Evolutionary conservation across 2,888 invertebrate genomes (phyloP).

Genomic region (Dolichopus griseipennis): DNA sequence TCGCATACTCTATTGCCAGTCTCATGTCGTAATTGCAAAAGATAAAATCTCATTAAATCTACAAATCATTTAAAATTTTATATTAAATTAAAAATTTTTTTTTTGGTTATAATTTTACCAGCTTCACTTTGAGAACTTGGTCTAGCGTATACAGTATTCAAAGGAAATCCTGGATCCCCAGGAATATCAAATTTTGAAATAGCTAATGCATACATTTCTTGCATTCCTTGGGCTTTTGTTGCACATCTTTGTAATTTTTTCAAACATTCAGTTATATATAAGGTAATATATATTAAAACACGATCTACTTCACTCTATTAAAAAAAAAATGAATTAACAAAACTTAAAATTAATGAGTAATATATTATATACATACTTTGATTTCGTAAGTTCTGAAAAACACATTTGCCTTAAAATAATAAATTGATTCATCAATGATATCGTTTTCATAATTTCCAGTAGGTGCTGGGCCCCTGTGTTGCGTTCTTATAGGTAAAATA

Average conservation of each 20-base stretch:
- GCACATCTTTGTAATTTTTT: constrained; percentile 88
- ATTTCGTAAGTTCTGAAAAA: constrained; percentile 99
- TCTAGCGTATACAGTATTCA: constrained; percentile 90
- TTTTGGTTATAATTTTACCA: constrained; percentile 56
- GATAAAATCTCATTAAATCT: constrained; percentile 87
- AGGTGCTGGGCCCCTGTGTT: constrained; percentile 88
- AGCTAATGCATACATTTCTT: constrained; percentile 94
- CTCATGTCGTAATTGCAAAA: constrained; percentile 92
- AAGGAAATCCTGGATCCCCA: constrained; percentile 87
- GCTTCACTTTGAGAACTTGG: constrained; percentile 70
- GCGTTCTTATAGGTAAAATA: constrained; percentile 80
- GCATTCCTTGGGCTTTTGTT: constrained; percentile 78
- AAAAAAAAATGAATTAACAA: constrained; percentile 24
- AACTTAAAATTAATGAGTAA: neutral
- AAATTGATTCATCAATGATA: constrained; percentile 94
- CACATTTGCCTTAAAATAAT: constrained; percentile 97
- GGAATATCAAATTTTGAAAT: constrained; percentile 94
- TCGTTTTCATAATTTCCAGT: constrained; percentile 64
- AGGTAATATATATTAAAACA: constrained; percentile 90
- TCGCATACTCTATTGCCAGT: constrained; percentile 86
- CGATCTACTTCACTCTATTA: constrained; percentile 90
- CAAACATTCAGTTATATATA: constrained; percentile 96
- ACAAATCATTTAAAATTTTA: too few species aligned
- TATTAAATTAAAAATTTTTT: too few species aligned
- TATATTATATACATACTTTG: constrained; percentile 58